Percentiles rank a stretch among this genome's conserved stretches.
Conservation (phyloP, 2,888 invertebrate species). For the Agriotes lineatus region DNA sequence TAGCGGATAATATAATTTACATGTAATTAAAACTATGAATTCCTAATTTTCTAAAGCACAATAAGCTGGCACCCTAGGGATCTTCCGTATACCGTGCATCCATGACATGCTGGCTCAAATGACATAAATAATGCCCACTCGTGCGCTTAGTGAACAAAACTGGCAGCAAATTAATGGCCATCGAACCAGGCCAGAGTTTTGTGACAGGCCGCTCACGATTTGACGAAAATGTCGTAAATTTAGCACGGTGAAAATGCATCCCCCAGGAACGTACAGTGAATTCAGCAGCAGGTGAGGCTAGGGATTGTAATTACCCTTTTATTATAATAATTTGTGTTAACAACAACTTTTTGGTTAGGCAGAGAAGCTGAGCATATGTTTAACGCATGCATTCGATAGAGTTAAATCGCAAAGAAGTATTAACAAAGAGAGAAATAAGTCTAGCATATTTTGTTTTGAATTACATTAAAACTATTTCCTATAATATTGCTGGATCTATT, state of each 20-base stretch:
- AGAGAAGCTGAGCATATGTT: no score
- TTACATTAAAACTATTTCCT: no score
- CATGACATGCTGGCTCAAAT: constrained; percentile 39
- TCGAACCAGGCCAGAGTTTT: constrained; percentile 22
- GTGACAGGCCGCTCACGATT: constrained; percentile 18
- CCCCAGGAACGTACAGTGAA: no score
- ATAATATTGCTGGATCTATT: no score
- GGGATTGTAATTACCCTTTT: no score
- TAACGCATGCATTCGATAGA: no score
- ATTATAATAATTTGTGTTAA: no score
- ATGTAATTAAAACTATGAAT: constrained; percentile 19
- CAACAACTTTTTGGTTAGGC: no score
- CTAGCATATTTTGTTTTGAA: no score
- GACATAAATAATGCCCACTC: constrained; percentile 51
- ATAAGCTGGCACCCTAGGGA: constrained; percentile 12
- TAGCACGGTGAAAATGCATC: not conserved
- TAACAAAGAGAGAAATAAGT: no score
- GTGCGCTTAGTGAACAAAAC: constrained; percentile 49
- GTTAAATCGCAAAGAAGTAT: no score
- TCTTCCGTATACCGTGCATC: constrained; percentile 4
- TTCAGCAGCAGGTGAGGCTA: no score
- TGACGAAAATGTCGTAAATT: constrained; percentile 12
- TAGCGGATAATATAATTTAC: constrained; percentile 5
- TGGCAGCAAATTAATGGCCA: constrained; percentile 48
- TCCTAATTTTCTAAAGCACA: constrained; percentile 18